phyloP scores from a whole-genome alignment of 1,140 invertebrate genomes.

The Galendromus occidentalis region DNA sequence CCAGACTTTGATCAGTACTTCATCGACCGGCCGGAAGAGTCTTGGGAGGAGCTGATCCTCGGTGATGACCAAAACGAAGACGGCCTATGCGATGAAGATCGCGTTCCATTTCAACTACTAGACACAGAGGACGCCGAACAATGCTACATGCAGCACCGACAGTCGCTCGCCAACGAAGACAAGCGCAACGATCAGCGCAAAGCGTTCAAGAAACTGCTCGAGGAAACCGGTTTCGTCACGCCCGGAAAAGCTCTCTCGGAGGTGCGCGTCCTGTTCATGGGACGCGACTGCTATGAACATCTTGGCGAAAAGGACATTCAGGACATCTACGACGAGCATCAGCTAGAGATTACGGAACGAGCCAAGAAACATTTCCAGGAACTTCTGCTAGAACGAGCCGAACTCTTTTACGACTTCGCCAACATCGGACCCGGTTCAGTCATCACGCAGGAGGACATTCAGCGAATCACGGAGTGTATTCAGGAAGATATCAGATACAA shows the following conservation, averaged over 20 bases:
- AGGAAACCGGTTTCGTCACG: conserved; percentile 74
- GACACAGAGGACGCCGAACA: conserved; percentile 72
- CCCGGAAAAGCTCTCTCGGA: conserved; percentile 79
- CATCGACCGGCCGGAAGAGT: conserved; percentile 54
- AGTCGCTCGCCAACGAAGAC: conserved; percentile 69
- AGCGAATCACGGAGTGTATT: conserved; percentile 74
- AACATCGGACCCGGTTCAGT: conserved; percentile 67
- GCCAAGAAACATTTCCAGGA: conserved; percentile 85
- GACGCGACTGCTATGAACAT: conserved; percentile 77
- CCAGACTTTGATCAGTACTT: conserved; percentile 76
- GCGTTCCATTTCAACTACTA: conserved; percentile 75
- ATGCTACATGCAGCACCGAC: conserved; percentile 73
- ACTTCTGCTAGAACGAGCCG: conserved; percentile 73
- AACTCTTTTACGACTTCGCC: conserved; percentile 82
- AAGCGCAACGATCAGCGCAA: conserved; percentile 61
- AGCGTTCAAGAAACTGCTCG: conserved; percentile 77
- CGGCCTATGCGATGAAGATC: conserved; percentile 25
- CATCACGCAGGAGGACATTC: conserved; percentile 78
- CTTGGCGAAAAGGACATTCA: conserved; percentile 72
- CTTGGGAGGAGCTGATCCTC: conserved; percentile 56
- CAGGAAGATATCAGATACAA: conserved; percentile 83
- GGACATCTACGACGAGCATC: conserved; percentile 83
- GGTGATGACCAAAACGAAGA: conserved; percentile 31
- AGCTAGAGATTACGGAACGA: conserved; percentile 68
- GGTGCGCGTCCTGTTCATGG: conserved; percentile 79